Conservation (phyloP, 2,113 vertebrate genomes). For the human (Homo sapiens) region GRCh38 chr14:75222001-75222500, state of each 20-base stretch:
- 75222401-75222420: neutral
- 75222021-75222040: neutral
- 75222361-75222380: neutral
- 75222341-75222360: neutral
- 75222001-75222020: neutral
- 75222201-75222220: neutral
- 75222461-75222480: neutral
- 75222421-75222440: neutral
- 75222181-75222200: neutral
- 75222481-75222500: neutral
- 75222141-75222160: neutral
- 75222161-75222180: neutral
- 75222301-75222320: neutral
- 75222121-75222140: neutral
- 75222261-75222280: neutral
- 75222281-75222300: neutral
- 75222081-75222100: neutral
- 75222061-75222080: neutral
- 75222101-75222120: neutral
- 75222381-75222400: neutral
- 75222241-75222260: neutral
- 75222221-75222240: neutral
- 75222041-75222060: neutral
- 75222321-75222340: neutral
- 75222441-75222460: neutral